phyloP scores from a whole-genome alignment of 2,888 invertebrate genomes.

The Sinhomidia bicolor region DNA sequence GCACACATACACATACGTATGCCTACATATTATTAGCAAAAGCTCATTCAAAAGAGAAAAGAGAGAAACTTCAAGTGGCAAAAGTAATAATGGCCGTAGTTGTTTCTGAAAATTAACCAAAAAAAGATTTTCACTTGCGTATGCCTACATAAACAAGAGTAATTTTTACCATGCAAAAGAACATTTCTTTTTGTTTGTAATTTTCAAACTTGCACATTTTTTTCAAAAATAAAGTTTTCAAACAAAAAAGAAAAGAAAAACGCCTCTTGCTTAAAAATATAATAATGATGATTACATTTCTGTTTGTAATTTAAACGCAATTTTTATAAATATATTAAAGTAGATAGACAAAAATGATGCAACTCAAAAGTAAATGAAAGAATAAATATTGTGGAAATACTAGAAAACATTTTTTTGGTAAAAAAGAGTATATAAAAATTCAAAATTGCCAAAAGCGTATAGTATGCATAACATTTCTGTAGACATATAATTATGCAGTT shows the following conservation, averaged over 20 bases:
- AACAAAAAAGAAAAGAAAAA: background rate
- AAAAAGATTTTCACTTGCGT: background rate
- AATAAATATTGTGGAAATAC: background rate
- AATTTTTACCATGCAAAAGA: constrained; percentile 2
- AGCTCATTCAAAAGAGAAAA: constrained; percentile 1
- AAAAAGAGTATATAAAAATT: background rate
- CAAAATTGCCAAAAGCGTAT: background rate
- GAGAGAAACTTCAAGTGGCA: background rate
- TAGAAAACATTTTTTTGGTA: background rate
- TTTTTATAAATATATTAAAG: background rate
- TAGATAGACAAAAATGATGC: background rate
- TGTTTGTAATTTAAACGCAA: background rate
- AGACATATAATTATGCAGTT: background rate
- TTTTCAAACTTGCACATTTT: no score
- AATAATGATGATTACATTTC: background rate
- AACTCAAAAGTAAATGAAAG: background rate
- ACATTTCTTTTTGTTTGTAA: background rate
- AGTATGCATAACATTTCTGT: background rate
- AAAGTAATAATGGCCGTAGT: background rate
- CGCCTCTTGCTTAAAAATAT: no score
- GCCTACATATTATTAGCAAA: no score
- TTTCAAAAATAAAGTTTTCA: constrained; percentile 18
- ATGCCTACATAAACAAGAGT: background rate
- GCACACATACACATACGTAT: background rate
- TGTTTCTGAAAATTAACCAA: constrained; percentile 26